A percentile compares a stretch with the other conserved stretches of the same genome.
Evolutionary conservation across 2,888 invertebrate genomes (phyloP).

Genomic region (Cepaea hortensis): DNA sequence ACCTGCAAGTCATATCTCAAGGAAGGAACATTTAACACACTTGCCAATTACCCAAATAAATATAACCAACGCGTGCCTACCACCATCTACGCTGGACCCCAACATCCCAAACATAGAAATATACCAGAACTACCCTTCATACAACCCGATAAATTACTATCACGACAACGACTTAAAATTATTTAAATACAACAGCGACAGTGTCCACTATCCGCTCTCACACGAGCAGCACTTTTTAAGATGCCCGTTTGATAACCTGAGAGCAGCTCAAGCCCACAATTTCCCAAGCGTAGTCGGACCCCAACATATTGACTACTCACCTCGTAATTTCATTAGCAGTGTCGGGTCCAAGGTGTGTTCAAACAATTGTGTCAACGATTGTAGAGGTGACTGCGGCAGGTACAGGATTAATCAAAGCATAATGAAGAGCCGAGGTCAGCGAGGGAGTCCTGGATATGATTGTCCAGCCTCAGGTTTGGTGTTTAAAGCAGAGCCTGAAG

Average conservation of each 20-base stretch:
- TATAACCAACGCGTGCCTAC: slow-evolving; percentile 54
- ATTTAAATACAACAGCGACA: slow-evolving; percentile 1
- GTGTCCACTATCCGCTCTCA: slow-evolving; percentile 12
- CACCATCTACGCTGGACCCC: slow-evolving; percentile 47
- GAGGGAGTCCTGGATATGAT: too few species aligned
- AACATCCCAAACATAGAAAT: slow-evolving; percentile 42
- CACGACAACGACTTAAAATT: slow-evolving; percentile 15
- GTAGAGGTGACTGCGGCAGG: background rate
- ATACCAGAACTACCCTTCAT: slow-evolving; percentile 21
- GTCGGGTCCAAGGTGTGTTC: background rate
- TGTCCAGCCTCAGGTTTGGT: background rate
- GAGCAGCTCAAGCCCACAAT: background rate
- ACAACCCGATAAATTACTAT: background rate
- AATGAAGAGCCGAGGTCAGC: background rate
- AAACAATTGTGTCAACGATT: background rate
- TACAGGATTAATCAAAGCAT: background rate
- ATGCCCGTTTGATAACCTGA: slow-evolving; percentile 34
- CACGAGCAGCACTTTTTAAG: slow-evolving; percentile 23
- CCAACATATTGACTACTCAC: background rate
- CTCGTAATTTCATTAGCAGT: background rate
- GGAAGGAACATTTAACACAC: slow-evolving; percentile 43
- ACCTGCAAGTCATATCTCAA: background rate
- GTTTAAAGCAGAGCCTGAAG: slow-evolving; percentile 14
- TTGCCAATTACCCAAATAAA: slow-evolving; percentile 55
- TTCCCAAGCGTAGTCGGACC: background rate